These are phyloP conservation scores for Microplitis demolitor DNA, from an alignment of 1,140 invertebrate genomes.

Conservation along the genomic window DNA sequence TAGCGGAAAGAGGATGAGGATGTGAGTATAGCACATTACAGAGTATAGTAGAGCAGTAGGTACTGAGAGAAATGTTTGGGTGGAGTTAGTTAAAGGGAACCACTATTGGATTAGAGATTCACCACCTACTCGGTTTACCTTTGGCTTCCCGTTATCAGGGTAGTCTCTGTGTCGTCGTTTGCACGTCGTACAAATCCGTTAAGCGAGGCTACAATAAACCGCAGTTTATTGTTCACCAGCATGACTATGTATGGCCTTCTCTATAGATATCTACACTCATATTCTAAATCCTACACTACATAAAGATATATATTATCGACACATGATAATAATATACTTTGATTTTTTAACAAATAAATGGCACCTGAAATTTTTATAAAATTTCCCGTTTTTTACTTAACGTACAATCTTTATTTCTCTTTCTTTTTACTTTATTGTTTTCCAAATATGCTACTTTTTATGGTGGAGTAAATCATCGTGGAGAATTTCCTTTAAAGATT, in stretches of 20 bases:
- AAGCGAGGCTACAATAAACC: slow-evolving; percentile 47
- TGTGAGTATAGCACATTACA: slow-evolving; percentile 14
- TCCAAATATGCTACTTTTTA: too few species aligned
- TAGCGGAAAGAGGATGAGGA: neutral
- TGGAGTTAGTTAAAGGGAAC: slow-evolving; percentile 48
- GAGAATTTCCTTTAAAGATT: too few species aligned
- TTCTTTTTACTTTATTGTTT: too few species aligned
- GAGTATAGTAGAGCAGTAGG: slow-evolving; percentile 32
- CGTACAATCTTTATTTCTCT: too few species aligned
- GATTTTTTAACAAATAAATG: too few species aligned
- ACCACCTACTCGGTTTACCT: slow-evolving; percentile 34
- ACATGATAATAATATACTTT: neutral
- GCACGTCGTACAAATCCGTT: slow-evolving; percentile 49
- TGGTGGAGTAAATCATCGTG: too few species aligned
- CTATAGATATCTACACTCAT: neutral
- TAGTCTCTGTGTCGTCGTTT: slow-evolving; percentile 36
- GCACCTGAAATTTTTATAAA: too few species aligned
- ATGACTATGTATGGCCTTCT: neutral
- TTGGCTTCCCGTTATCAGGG: slow-evolving; percentile 26
- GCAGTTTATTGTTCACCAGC: slow-evolving; percentile 46
- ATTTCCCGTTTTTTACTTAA: too few species aligned
- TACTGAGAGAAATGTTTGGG: slow-evolving; percentile 1
- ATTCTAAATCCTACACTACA: too few species aligned
- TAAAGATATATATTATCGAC: neutral
- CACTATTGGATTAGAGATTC: slow-evolving; percentile 52